Evolutionary conservation across 2,113 vertebrate genomes (phyloP).

Genomic region (Enhydra lutris): DNA sequence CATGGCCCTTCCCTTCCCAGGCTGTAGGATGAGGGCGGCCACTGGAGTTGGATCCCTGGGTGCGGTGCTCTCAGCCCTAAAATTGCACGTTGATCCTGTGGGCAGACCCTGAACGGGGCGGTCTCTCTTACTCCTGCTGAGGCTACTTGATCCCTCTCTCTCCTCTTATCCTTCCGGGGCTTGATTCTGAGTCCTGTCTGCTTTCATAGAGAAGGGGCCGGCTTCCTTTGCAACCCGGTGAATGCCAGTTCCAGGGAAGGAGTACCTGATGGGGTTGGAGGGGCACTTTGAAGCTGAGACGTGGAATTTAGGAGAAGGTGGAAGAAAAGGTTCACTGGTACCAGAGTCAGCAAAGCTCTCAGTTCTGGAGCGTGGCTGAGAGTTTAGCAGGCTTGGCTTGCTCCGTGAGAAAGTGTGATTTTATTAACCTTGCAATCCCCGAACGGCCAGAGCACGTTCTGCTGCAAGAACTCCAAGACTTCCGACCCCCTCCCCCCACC

Average conservation of each 20-base stretch:
- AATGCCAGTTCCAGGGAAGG: neutral
- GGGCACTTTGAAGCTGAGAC: neutral
- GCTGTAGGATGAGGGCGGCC: neutral
- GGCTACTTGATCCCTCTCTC: neutral
- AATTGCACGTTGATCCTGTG: neutral
- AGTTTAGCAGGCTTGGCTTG: neutral
- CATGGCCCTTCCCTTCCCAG: neutral
- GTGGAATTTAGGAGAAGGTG: neutral
- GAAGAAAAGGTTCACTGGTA: neutral
- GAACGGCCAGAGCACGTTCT: neutral
- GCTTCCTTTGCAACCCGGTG: conserved; percentile 25
- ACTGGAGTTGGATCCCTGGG: neutral
- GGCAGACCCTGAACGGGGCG: neutral
- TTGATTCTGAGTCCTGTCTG: neutral
- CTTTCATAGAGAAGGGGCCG: neutral
- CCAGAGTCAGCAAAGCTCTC: neutral
- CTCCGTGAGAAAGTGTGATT: neutral
- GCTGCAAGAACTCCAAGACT: neutral
- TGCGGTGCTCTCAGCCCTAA: neutral
- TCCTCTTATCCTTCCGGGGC: neutral
- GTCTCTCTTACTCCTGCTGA: neutral
- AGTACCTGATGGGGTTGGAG: neutral
- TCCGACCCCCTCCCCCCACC: neutral
- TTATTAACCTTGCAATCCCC: neutral
- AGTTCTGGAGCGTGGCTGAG: neutral